Evolutionary conservation across 2,113 vertebrate genomes (phyloP).

Genomic region (Cyprinodon brontotheroides): DNA sequence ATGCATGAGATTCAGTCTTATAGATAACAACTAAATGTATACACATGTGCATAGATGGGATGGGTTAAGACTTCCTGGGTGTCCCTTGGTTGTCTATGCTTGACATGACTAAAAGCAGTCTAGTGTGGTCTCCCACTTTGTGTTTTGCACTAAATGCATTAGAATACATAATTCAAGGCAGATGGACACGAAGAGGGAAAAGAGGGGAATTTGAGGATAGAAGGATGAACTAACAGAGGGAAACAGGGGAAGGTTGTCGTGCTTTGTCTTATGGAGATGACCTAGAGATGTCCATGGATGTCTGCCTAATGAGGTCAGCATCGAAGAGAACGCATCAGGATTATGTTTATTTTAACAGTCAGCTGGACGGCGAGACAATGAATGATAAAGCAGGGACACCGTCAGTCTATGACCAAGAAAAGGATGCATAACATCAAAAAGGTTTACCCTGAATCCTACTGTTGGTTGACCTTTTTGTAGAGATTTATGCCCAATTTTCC

Average conservation of each 20-base stretch:
- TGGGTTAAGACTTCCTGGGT: slow-evolving; percentile 30
- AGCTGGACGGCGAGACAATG: slow-evolving; percentile 34
- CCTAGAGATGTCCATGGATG: slow-evolving; percentile 47
- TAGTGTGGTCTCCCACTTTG: slow-evolving; percentile 24
- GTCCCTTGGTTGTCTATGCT: slow-evolving; percentile 16
- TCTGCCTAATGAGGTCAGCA: slow-evolving; percentile 62
- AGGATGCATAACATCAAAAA: neutral
- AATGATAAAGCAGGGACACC: neutral
- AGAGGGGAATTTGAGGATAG: slow-evolving; percentile 2
- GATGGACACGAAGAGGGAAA: slow-evolving; percentile 25
- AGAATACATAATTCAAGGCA: slow-evolving; percentile 41
- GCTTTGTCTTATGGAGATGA: slow-evolving; percentile 56
- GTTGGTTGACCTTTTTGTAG: no score
- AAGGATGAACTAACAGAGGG: slow-evolving; percentile 15
- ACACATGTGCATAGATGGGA: neutral
- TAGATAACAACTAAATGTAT: neutral
- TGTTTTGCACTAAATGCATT: slow-evolving; percentile 40
- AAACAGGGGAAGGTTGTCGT: slow-evolving; percentile 3
- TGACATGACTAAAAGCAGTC: slow-evolving; percentile 38
- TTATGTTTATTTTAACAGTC: slow-evolving; percentile 56
- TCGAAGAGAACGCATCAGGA: slow-evolving; percentile 39
- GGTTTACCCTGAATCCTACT: neutral
- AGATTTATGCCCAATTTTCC: neutral
- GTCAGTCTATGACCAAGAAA: neutral
- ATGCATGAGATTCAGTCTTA: slow-evolving; percentile 28